Conservation (phyloP, 2,113 vertebrate species). For the Oncorhynchus keta region DNA sequence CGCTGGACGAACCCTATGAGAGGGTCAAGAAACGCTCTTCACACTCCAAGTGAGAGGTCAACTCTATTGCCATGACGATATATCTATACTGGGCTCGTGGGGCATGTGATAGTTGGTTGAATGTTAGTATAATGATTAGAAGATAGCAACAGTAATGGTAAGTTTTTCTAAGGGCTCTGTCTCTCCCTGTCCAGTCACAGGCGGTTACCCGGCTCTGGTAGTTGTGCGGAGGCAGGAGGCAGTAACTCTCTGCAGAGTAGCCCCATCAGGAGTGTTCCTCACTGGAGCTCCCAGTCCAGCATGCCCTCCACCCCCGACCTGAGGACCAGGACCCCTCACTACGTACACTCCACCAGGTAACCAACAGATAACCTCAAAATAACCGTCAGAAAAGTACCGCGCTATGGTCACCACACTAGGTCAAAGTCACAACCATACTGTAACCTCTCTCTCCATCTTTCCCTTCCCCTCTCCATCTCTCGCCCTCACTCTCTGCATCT, state of each 20-base stretch:
- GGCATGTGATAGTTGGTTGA: too few species aligned
- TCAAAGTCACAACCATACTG: too few species aligned
- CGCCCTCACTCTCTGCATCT: too few species aligned
- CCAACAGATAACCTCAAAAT: too few species aligned
- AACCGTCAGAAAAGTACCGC: background rate
- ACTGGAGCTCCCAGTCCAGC: constrained; percentile 96
- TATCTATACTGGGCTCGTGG: too few species aligned
- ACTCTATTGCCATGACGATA: too few species aligned
- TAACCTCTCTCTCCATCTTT: too few species aligned
- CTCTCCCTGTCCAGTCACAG: constrained; percentile 75
- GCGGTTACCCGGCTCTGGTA: constrained; percentile 90
- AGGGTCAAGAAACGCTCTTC: constrained; percentile 96
- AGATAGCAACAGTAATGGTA: too few species aligned
- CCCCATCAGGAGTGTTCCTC: constrained; percentile 86
- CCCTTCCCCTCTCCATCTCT: too few species aligned
- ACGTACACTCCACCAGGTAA: constrained; percentile 93
- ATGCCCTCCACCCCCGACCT: constrained; percentile 96
- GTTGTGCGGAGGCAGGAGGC: constrained; percentile 83
- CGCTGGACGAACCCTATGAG: constrained; percentile 96
- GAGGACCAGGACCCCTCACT: constrained; percentile 88
- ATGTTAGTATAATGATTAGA: too few species aligned
- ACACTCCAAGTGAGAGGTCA: constrained; percentile 83
- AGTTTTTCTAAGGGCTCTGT: constrained; percentile 1
- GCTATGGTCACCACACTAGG: background rate
- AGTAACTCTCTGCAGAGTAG: constrained; percentile 93